phyloP scores from a whole-genome alignment of 2,888 invertebrate species.

The Prosopocoilus inquinatus region DNA sequence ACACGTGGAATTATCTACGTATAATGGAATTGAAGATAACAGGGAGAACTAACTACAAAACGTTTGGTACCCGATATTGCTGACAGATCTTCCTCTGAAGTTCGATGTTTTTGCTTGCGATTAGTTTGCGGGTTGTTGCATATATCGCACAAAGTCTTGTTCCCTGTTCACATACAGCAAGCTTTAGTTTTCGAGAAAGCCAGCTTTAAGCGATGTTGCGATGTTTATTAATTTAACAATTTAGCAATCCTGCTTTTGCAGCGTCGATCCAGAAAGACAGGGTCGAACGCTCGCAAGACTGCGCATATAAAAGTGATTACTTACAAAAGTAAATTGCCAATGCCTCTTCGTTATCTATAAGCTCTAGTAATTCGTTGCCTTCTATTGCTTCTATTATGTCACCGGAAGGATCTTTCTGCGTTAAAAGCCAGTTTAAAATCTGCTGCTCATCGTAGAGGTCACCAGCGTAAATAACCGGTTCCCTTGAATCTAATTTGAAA shows the following conservation, averaged over 20 bases:
- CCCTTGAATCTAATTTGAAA: conserved; percentile 83
- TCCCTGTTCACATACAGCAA: conserved; percentile 61
- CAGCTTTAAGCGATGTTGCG: background rate
- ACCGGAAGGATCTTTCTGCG: conserved; percentile 89
- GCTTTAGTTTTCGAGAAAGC: conserved; percentile 2
- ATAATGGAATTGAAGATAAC: conserved; percentile 12
- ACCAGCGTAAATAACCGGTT: conserved; percentile 89
- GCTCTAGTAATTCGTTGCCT: conserved; percentile 71
- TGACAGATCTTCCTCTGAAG: conserved; percentile 42
- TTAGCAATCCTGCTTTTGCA: background rate
- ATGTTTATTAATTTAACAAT: background rate
- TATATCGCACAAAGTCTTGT: conserved; percentile 85
- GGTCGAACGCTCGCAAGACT: background rate
- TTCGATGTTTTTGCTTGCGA: conserved; percentile 64
- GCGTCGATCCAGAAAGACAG: background rate
- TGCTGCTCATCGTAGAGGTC: conserved; percentile 85
- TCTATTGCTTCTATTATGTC: conserved; percentile 87
- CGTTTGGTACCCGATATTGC: conserved; percentile 25
- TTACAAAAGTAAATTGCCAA: conserved; percentile 92
- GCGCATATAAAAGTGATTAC: conserved; percentile 37
- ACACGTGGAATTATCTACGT: conserved; percentile 10
- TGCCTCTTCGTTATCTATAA: conserved; percentile 78
- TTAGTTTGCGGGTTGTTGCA: conserved; percentile 75
- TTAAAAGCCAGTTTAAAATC: conserved; percentile 85
- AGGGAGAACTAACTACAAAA: background rate